Conservation (phyloP, 2,113 vertebrate species). For the Oreotrochilus melanogaster region DNA sequence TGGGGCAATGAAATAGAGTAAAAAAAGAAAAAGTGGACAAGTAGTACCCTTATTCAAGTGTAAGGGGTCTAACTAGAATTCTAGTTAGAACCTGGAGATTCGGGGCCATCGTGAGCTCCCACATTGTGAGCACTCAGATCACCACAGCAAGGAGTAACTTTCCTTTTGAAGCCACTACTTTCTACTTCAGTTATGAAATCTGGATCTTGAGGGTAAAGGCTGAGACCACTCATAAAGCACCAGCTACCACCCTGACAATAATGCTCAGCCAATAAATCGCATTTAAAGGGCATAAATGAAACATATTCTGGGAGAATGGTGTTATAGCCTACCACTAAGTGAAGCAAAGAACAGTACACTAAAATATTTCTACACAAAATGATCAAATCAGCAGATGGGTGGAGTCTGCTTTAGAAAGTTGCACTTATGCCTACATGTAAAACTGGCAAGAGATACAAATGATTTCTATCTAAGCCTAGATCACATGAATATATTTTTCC, state of each 20-base stretch:
- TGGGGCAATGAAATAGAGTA: conserved; percentile 70
- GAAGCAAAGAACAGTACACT: background rate
- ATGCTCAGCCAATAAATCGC: background rate
- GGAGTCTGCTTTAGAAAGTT: background rate
- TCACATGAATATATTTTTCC: background rate
- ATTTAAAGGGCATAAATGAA: background rate
- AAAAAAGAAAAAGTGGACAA: conserved; percentile 70
- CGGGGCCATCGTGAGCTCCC: background rate
- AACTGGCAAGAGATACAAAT: background rate
- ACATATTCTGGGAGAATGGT: background rate
- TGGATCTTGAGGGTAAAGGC: background rate
- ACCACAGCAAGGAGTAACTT: background rate
- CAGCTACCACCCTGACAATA: background rate
- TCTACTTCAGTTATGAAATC: background rate
- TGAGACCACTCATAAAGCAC: background rate
- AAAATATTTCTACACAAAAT: background rate
- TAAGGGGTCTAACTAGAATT: conserved; percentile 59
- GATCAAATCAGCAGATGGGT: background rate
- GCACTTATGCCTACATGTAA: background rate
- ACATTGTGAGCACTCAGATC: conserved; percentile 2
- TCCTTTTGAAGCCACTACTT: background rate
- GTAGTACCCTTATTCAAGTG: conserved; percentile 59
- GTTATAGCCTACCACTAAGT: background rate
- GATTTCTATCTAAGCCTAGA: background rate
- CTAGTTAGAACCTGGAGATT: conserved; percentile 58